Evolutionary conservation across 2,888 invertebrate genomes (phyloP).

Genomic region (Ophraella communa): DNA sequence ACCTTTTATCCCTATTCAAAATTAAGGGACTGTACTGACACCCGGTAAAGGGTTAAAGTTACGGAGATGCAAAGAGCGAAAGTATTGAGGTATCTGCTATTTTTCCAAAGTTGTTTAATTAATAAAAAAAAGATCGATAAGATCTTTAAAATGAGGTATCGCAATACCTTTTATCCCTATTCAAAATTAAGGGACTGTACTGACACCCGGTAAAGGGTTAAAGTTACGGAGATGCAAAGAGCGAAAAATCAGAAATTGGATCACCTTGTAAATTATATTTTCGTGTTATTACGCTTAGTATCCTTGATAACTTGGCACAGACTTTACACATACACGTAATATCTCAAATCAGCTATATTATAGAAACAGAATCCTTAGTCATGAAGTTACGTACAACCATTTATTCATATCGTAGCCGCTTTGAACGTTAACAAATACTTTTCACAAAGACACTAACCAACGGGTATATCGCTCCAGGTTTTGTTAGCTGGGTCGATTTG

Average conservation of each 20-base stretch:
- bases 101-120: too few species aligned
- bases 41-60: too few species aligned
- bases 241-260: not conserved
- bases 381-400: conserved; percentile 2
- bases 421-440: conserved; percentile 23
- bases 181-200: too few species aligned
- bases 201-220: too few species aligned
- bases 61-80: too few species aligned
- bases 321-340: not conserved
- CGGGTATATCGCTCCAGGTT: conserved; percentile 20
- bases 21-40: too few species aligned
- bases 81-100: too few species aligned
- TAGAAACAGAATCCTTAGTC: conserved; percentile 4
- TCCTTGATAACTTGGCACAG: not conserved
- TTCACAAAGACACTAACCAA: conserved; percentile 22
- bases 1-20: too few species aligned
- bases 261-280: not conserved
- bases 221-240: too few species aligned
- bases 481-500: conserved; percentile 24
- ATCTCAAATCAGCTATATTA: not conserved
- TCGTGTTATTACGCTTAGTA: not conserved
- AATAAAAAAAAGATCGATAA: too few species aligned
- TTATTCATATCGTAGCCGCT: conserved; percentile 11
- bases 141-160: too few species aligned
- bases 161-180: too few species aligned